Conservation (phyloP, 2,113 vertebrate genomes). For the Phalacrocorax aristotelis region DNA sequence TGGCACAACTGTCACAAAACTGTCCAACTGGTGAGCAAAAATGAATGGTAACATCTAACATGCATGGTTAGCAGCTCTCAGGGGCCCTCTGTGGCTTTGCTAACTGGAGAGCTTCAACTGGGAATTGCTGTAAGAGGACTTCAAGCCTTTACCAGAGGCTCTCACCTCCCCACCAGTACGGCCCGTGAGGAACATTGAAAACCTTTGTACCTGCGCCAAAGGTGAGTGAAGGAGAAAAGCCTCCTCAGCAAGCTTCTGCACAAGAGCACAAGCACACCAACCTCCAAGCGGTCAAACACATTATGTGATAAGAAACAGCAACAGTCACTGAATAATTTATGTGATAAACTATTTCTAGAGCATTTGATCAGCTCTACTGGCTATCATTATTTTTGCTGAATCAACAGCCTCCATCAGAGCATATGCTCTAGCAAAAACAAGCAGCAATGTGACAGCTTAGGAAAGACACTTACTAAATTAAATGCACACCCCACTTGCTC, state of each 20-base stretch:
- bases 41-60: accelerated
- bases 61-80: accelerated
- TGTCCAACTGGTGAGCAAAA: accelerated
- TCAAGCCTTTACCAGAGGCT: neutral
- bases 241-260: neutral
- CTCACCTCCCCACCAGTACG: neutral
- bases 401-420: slow-evolving; percentile 8
- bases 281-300: neutral
- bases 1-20: neutral
- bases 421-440: neutral
- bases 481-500: neutral
- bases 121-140: neutral
- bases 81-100: neutral
- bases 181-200: accelerated
- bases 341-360: neutral
- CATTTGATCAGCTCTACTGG: neutral
- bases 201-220: neutral
- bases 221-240: neutral
- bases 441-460: neutral
- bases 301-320: neutral
- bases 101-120: neutral
- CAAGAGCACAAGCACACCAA: neutral
- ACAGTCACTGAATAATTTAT: slow-evolving; percentile 2
- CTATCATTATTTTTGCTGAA: slow-evolving; percentile 5
- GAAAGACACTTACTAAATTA: neutral